Conservation (phyloP, 1,140 invertebrate species). For the Trachelipus rathkii region DNA sequence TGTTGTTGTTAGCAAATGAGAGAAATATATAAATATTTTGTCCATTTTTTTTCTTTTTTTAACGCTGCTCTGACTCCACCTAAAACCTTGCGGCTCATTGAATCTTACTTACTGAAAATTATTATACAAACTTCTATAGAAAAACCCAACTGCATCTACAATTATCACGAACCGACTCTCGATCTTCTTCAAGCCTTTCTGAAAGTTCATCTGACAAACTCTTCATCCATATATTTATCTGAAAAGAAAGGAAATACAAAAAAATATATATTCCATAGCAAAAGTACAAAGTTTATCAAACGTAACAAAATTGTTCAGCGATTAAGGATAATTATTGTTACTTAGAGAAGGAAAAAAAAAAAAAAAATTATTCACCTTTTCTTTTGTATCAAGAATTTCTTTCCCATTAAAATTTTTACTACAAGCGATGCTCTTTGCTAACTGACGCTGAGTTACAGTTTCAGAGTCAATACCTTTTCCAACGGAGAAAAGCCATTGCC, state of each 20-base stretch:
- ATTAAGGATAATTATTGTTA: too few species aligned
- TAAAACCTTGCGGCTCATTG: neutral
- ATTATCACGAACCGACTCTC: slow-evolving; percentile 48
- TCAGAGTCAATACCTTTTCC: slow-evolving; percentile 82
- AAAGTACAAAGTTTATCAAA: too few species aligned
- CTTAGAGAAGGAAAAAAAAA: neutral
- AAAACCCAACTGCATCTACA: neutral
- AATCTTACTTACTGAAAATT: neutral
- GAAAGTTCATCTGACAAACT: slow-evolving; percentile 75
- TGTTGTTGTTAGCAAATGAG: too few species aligned
- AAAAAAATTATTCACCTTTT: slow-evolving; percentile 57
- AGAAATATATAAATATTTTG: too few species aligned
- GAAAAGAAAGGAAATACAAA: slow-evolving; percentile 24
- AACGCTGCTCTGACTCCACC: neutral
- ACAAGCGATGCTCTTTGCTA: slow-evolving; percentile 90
- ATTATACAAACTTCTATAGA: neutral
- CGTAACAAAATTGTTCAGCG: too few species aligned
- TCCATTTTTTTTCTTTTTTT: neutral
- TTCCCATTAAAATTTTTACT: slow-evolving; percentile 89
- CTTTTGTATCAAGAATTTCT: slow-evolving; percentile 64
- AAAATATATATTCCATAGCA: too few species aligned
- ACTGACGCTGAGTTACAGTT: slow-evolving; percentile 71
- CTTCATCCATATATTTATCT: slow-evolving; percentile 69
- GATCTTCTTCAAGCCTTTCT: slow-evolving; percentile 78
- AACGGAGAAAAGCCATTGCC: slow-evolving; percentile 78